A percentile compares a stretch with the other conserved stretches of the same genome.
Conservation (phyloP, 2,797 vertebrate genomes). For the Coilia nasus region DNA sequence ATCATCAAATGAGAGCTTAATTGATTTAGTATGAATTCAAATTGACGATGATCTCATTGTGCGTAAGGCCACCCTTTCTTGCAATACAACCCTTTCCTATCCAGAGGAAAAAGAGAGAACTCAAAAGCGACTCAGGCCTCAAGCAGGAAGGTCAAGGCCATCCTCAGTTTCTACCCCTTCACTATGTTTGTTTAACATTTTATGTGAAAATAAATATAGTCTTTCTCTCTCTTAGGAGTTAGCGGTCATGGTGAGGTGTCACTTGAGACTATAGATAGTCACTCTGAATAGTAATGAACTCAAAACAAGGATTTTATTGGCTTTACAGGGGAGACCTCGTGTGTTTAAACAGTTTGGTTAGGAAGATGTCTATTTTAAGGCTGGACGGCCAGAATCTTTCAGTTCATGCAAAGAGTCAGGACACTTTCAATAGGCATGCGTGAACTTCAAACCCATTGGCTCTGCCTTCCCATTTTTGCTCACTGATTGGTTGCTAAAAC, state of each 20-base stretch:
- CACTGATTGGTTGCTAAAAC: no score
- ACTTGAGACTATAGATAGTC: background rate
- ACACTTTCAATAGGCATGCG: no score
- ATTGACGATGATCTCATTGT: background rate
- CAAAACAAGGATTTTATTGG: background rate
- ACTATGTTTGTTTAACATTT: background rate
- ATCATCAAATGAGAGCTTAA: slow-evolving; percentile 1
- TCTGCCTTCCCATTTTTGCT: no score
- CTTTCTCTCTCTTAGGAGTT: background rate
- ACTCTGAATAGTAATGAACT: background rate
- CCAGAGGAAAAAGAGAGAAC: background rate
- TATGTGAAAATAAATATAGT: background rate
- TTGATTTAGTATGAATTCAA: slow-evolving; percentile 14
- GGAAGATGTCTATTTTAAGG: background rate
- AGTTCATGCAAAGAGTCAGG: no score
- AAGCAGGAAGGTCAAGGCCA: background rate
- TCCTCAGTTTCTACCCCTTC: background rate
- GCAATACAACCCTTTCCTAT: background rate
- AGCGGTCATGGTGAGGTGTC: background rate
- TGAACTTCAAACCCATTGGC: no score
- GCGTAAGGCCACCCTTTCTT: background rate
- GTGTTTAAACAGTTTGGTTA: background rate
- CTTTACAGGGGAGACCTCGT: background rate
- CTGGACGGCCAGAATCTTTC: no score
- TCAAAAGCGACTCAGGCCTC: background rate